Base-by-base conservation (phyloP, 2,888 invertebrate species). In the Micoletzkya japonica region DNA sequence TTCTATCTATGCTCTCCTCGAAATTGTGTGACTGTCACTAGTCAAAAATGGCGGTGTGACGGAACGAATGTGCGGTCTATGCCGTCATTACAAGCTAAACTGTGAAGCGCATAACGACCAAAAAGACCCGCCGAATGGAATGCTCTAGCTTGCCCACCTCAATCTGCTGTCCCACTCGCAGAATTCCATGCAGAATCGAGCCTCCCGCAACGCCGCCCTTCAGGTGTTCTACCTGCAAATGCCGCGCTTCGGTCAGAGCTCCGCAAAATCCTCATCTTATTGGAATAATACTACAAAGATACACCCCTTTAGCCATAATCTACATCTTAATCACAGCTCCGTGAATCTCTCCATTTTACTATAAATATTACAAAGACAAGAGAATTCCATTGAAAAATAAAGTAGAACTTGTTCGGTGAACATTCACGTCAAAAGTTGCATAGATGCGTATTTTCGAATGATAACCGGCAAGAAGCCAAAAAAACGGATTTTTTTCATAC, bases 181-280 rank as follows among this genome's bases (percentile, higher is more conserved):
- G 77, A 71, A 85, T 85, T 26, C 98, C 98, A 85, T 93, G 91
- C 49, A 98, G 89, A 84, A 98, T 95, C 86, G 96, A 96, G 54
- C 98, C 98, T 76, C 98, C 98, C 70, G 98, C 98, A 34, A 99
- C 98, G 34, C 98, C 98, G 50, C 98, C 98, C 86, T 95, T 93
- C 70, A 99, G 89, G 87, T 97, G 75, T 80, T 84, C 84, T 6
- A 84, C 67, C 67, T 67, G 24, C 14, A 14, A 56, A 14, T 2
- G 32, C n/a, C n/a, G n/a, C n/a, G n/a, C n/a, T n/a, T n/a, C n/a
- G n/a, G 14, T 44, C 49, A 44, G 20, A 44, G 20, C n/a, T n/a
- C 14, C n/a, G 20, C 49, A 44, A 44, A 17, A 17, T n/a, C n/a
- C 49, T 44, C n/a, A 17, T 44, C 49, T 44, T 44, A n/a, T n/a